phyloP scores from a whole-genome alignment of 2,797 vertebrate species.

The Oceanodroma leucorhoa region DNA sequence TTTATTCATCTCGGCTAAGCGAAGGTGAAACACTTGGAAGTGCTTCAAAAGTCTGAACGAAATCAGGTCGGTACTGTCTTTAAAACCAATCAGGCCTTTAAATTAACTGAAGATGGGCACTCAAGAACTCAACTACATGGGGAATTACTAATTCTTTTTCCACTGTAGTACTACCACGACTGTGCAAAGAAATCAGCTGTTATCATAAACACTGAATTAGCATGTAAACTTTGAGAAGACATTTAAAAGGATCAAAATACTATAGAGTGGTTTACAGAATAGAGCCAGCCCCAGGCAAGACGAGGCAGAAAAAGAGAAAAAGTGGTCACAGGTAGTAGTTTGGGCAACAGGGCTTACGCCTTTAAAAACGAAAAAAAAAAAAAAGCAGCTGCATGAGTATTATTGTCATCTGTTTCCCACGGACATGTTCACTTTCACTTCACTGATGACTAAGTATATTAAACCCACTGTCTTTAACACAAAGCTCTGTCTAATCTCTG shows the following conservation, averaged over 20 bases:
- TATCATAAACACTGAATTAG: not conserved
- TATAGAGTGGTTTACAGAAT: not conserved
- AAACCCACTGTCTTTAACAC: not conserved
- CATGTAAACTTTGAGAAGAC: not conserved
- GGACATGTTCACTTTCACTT: not conserved
- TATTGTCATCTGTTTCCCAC: not conserved
- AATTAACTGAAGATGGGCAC: not conserved
- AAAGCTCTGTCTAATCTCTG: not conserved
- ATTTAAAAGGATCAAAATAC: not conserved
- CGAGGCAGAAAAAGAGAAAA: not conserved
- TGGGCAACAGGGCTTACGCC: not conserved
- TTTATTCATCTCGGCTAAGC: not conserved
- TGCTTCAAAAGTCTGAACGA: not conserved
- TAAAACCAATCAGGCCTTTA: not conserved
- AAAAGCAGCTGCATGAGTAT: rapidly evolving
- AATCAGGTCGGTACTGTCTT: not conserved
- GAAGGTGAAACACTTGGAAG: not conserved
- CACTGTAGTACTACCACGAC: not conserved
- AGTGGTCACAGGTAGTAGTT: not conserved
- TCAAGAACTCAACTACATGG: not conserved
- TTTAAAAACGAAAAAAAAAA: not conserved
- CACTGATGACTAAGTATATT: not conserved
- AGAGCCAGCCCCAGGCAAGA: not conserved
- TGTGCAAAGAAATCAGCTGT: not conserved
- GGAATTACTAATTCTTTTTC: not conserved